Evolutionary conservation across 2,797 vertebrate species (phyloP), one percentile per base, ranked within the genome.

Genomic region (Thunnus albacares): DNA sequence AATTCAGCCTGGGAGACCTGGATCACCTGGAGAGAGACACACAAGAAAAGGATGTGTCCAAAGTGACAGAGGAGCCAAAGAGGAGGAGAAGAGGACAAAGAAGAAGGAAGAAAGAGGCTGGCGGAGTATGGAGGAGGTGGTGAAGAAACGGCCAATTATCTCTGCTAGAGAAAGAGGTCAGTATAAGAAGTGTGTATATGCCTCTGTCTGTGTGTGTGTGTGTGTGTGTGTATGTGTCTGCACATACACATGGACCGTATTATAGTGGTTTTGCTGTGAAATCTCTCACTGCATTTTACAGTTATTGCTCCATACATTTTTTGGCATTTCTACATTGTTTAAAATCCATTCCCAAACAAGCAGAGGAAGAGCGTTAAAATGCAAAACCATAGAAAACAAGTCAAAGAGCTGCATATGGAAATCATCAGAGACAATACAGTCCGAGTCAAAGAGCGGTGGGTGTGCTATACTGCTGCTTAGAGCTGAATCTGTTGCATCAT

Each of bases 121-220:
- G 71, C 43, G 62, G 70, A 84, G 63, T 7, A 96, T 96, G 95
- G 93, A 90, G 77, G 94, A 94, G 86, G 90, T 71, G 76, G 88
- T 77, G 83, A 95, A 87, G 89, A 94, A 80, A 83, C 89, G 94
- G 51, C 95, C 96, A 8, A 89, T 94, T 59, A 96, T 96, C 75
- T 94, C 96, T 60, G 95, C 92, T 5, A 87, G 90, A 86, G 95
- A 95, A 87, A 92, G 91, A 94, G 96, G 95, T 96, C 67, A 93
- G 95, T 94, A 47, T 2, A 35, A 84, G 47, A 71, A 57, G 58
- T 58, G 14, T 71, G 14, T 71, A 30, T 45, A 7, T 60, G 65
- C 20, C 15, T 81, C 15, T 79, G 51, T 73, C 49, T 80, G 60
- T 59, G 41, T 68, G 71, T 58, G 68, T 60, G 65, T 74, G 35